Evolutionary conservation across 2,113 vertebrate genomes (phyloP).

Genomic region (Fulmarus glacialis): DNA sequence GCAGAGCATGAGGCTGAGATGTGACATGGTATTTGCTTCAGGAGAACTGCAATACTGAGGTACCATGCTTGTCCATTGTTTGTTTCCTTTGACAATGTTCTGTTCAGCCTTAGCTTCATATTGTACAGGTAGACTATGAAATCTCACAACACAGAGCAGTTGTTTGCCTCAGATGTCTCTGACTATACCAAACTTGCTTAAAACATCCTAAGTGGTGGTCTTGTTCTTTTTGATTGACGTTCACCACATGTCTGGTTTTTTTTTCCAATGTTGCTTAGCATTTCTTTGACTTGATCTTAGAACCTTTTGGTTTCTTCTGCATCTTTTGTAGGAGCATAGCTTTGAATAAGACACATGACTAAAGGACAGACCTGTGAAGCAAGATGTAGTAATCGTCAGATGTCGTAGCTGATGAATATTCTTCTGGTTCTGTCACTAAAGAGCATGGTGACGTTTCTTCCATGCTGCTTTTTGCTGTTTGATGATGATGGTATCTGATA

Average conservation of each 20-base stretch:
- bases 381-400: background rate
- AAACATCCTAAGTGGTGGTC: background rate
- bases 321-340: background rate
- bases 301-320: background rate
- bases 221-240: background rate
- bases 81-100: background rate
- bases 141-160: background rate
- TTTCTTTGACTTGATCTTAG: background rate
- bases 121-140: background rate
- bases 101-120: background rate
- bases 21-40: background rate
- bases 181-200: background rate
- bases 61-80: background rate
- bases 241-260: accelerated
- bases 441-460: background rate
- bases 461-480: background rate
- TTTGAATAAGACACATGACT: background rate
- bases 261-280: background rate
- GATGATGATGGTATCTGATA: background rate
- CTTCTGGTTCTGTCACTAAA: background rate
- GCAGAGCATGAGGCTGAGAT: background rate
- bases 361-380: background rate
- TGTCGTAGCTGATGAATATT: background rate
- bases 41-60: background rate
- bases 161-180: background rate